Evolutionary conservation across 2,888 invertebrate genomes (phyloP).

Genomic region (Thecocarcelia acutangulata): DNA sequence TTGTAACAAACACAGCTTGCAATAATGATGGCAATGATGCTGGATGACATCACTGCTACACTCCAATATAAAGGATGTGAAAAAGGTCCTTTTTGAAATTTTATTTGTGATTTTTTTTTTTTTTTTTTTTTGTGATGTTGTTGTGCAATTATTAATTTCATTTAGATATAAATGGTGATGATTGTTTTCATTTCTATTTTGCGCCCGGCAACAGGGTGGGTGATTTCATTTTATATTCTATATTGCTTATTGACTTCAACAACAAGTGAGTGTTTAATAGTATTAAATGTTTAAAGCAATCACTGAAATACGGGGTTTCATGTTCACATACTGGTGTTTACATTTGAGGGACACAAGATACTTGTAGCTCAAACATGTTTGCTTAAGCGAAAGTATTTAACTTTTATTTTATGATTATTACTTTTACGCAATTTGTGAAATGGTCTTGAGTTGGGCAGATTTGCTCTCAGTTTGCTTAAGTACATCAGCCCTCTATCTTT

Average conservation of each 20-base stretch:
- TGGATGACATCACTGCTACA: conserved; percentile 53
- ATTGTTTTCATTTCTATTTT: conserved; percentile 57
- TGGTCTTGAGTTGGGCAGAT: conserved; percentile 10
- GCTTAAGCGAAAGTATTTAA: conserved; percentile 57
- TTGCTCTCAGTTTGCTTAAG: not conserved
- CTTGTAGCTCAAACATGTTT: conserved; percentile 21
- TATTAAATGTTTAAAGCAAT: conserved; percentile 46
- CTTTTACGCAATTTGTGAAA: conserved; percentile 47
- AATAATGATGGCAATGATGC: conserved; percentile 38
- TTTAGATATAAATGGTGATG: conserved; percentile 67
- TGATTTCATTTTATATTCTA: conserved; percentile 51
- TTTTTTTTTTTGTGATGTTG: no score
- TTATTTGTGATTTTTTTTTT: conserved; percentile 52
- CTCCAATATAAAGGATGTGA: conserved; percentile 39
- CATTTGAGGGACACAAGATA: not conserved
- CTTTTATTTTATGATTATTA: conserved; percentile 67
- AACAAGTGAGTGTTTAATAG: conserved; percentile 64
- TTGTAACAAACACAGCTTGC: conserved; percentile 51
- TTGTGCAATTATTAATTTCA: conserved; percentile 66
- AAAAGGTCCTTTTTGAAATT: conserved; percentile 17
- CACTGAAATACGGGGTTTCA: conserved; percentile 24
- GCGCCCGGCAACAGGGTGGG: conserved; percentile 40
- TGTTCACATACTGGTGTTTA: conserved; percentile 20
- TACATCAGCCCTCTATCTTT: not conserved
- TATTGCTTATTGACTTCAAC: conserved; percentile 15